Evolutionary conservation across 35 echinoderm and acorn worm genomes (phyloP).

Genomic region (Patiria miniata): DNA sequence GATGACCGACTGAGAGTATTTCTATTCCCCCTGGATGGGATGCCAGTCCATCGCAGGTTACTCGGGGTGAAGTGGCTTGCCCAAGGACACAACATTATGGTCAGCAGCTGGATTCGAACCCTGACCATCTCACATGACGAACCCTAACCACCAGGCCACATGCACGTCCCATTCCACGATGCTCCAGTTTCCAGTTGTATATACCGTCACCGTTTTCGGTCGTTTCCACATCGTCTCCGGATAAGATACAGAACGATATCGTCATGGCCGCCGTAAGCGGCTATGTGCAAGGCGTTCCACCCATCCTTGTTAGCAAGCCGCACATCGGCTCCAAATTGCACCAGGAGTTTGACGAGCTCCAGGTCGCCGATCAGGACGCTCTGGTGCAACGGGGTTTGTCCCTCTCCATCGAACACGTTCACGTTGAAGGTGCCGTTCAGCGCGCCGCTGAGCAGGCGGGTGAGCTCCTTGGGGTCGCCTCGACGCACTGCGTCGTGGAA

Average conservation of each 20-base stretch:
- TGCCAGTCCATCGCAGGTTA: no score
- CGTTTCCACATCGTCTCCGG: background rate
- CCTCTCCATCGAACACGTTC: slow-evolving; percentile 77
- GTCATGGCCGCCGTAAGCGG: slow-evolving; percentile 64
- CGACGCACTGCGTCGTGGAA: slow-evolving; percentile 76
- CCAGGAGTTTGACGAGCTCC: slow-evolving; percentile 71
- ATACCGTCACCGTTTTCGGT: background rate
- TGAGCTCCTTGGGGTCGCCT: slow-evolving; percentile 56
- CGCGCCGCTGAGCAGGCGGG: slow-evolving; percentile 39
- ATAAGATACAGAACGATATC: slow-evolving; percentile 76
- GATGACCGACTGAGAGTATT: no score
- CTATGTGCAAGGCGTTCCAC: slow-evolving; percentile 84
- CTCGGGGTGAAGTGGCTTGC: no score
- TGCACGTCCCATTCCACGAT: no score
- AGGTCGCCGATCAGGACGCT: slow-evolving; percentile 70
- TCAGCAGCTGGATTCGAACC: no score
- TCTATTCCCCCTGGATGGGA: no score
- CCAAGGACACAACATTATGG: no score
- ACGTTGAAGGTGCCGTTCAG: slow-evolving; percentile 56
- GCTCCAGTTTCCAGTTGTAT: no score
- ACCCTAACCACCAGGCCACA: no score
- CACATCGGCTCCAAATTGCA: slow-evolving; percentile 80
- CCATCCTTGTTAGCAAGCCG: slow-evolving; percentile 69
- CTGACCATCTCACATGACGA: no score
- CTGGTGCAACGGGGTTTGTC: slow-evolving; percentile 79